phyloP scores from a whole-genome alignment of 2,797 vertebrate genomes.

The Neostethus bicornis region DNA sequence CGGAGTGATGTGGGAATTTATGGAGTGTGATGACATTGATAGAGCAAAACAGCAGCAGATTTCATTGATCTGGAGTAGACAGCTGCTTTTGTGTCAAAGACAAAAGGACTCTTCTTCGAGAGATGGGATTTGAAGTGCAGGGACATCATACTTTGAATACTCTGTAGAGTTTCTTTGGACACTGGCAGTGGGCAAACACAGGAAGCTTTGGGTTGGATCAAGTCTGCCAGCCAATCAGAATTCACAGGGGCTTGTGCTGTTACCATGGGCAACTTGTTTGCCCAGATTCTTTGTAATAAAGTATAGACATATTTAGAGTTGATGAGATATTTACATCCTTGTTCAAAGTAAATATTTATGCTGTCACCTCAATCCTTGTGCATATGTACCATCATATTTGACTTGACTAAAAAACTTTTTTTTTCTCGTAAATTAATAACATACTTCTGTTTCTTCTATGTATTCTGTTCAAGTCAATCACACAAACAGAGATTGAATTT shows the following conservation, averaged over 20 bases:
- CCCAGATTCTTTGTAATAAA: constrained; percentile 70
- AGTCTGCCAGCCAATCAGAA: constrained; percentile 72
- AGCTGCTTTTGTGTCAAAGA: background rate
- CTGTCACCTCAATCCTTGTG: constrained; percentile 5
- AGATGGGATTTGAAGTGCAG: constrained; percentile 6
- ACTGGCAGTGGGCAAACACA: constrained; percentile 67
- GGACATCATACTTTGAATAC: constrained; percentile 34
- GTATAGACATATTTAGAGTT: constrained; percentile 70
- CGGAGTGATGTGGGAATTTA: constrained; percentile 22
- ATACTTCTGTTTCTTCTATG: background rate
- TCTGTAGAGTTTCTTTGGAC: constrained; percentile 55
- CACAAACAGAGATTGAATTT: background rate
- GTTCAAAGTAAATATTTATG: constrained; percentile 30
- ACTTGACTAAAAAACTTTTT: background rate
- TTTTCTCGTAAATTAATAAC: too few species aligned
- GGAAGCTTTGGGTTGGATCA: constrained; percentile 56
- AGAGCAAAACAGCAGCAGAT: constrained; percentile 36
- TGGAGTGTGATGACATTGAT: constrained; percentile 38
- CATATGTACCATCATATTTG: background rate
- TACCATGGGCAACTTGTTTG: constrained; percentile 76
- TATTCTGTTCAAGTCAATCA: background rate
- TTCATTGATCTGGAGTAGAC: too few species aligned
- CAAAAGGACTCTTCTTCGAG: background rate
- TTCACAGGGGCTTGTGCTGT: constrained; percentile 67
- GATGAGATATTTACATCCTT: constrained; percentile 49